phyloP scores from a whole-genome alignment of 1,140 invertebrate genomes.

The Cydia pomonella region DNA sequence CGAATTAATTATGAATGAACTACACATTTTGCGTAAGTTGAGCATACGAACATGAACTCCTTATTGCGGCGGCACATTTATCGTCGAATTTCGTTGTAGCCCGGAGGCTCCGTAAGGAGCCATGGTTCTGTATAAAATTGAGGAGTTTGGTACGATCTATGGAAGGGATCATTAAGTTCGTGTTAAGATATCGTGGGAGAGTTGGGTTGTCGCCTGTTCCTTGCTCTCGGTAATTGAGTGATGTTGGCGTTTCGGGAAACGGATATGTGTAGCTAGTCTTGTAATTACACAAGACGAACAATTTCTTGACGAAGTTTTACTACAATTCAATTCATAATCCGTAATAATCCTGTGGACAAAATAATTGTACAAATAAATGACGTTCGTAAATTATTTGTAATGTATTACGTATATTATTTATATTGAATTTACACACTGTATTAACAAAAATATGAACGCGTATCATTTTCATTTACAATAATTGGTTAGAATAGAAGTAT shows the following conservation, averaged over 20 bases:
- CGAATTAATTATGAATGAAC: conserved; percentile 27
- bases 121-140: background rate
- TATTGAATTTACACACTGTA: too few species aligned
- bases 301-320: too few species aligned
- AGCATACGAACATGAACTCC: background rate
- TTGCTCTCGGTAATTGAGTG: conserved; percentile 39
- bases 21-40: conserved; percentile 11
- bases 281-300: too few species aligned
- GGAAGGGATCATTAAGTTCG: conserved; percentile 24
- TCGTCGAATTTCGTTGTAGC: background rate
- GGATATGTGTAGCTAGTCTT: background rate
- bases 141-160: background rate
- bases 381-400: too few species aligned
- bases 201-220: conserved; percentile 25
- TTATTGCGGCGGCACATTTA: conserved; percentile 13
- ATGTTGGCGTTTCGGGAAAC: conserved; percentile 36
- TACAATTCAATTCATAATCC: too few species aligned
- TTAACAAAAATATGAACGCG: too few species aligned
- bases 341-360: too few species aligned
- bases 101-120: background rate
- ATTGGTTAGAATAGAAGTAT: too few species aligned
- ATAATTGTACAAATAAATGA: too few species aligned
- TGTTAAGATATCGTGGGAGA: conserved; percentile 24
- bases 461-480: too few species aligned
- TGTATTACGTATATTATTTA: too few species aligned